Conservation (phyloP, 1,140 invertebrate species). For the Mylabris phalerata region DNA sequence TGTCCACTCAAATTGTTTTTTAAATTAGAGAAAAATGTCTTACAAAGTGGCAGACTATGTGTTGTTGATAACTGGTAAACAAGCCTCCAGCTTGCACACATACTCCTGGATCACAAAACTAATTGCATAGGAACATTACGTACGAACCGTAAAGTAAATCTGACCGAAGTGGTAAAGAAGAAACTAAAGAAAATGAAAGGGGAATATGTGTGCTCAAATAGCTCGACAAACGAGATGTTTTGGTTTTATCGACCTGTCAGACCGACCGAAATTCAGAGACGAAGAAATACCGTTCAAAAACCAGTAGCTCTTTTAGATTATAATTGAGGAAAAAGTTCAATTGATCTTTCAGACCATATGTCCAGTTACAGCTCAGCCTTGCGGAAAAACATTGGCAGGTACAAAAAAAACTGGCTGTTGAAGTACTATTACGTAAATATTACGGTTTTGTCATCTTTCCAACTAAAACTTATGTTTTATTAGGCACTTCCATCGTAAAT, state of each 20-base stretch:
- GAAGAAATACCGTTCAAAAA: neutral
- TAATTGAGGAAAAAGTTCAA: conserved; percentile 1
- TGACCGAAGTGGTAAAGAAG: neutral
- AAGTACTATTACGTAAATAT: conserved; percentile 8
- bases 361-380: conserved; percentile 16
- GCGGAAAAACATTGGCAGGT: conserved; percentile 27
- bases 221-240: neutral
- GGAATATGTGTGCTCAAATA: neutral
- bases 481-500: conserved; percentile 36
- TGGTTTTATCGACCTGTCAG: neutral
- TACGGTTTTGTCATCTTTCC: too few relatives aligned
- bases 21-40: neutral
- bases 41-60: neutral
- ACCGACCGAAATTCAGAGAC: neutral
- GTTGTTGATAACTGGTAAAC: neutral
- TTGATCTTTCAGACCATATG: conserved; percentile 26
- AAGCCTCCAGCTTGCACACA: too few relatives aligned
- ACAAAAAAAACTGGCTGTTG: conserved; percentile 40
- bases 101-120: too few relatives aligned
- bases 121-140: neutral
- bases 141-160: neutral
- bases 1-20: neutral
- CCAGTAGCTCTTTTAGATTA: neutral
- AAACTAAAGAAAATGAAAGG: neutral
- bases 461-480: conserved; percentile 20